Base-by-base conservation (phyloP, 2,113 vertebrate genomes). In the Drymodes brunneopygia region DNA sequence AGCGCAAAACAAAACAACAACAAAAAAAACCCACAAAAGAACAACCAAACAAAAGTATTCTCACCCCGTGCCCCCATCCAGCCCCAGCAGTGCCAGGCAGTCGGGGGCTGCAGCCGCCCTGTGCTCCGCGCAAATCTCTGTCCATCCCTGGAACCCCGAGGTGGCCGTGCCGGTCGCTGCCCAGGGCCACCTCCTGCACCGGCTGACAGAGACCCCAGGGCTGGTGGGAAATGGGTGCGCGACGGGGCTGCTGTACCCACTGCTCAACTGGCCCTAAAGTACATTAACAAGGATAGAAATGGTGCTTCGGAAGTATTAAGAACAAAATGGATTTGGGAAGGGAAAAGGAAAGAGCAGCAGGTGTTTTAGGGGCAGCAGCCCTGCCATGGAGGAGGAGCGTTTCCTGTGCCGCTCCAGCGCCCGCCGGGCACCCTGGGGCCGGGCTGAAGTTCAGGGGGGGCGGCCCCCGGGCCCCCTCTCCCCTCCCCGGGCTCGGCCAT, bases 201-300 rank as follows among this genome's bases (percentile, higher is more conserved):
- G 1, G 53, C 81, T 12, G 78, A 57, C 42, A 28, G 15, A 20
- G 28, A 23, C 10, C 35, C 38, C 29, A 5, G 35, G 12, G 35
- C 28, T 6, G 48, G 17, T 17, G 50, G 6, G 69, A 35, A 10
- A 28, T 6, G 51, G 35, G 10, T 3, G 29, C 31, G 2, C 3
- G 3, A 7, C 5, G 6, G 23, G 31, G 18, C 14, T 48, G 19
- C 12, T 7, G 15, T 10, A 2, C 8, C n/a, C 45, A 2, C 3
- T 1, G n/a, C 19, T 36, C 69, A n/a, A 22, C 40, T 22, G 13
- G 0, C 15, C 40, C 72, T 29, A 1, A 45, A 40, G 11, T 6
- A 20, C 60, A 51, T 18, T 1, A 15, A 4, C 4, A 19, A 0
- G 0, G 21, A 22, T 0, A 12, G 21, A 25, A 25, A 0, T 13